phyloP scores from a whole-genome alignment of 2,797 vertebrate genomes.

The Poecile montanus region DNA sequence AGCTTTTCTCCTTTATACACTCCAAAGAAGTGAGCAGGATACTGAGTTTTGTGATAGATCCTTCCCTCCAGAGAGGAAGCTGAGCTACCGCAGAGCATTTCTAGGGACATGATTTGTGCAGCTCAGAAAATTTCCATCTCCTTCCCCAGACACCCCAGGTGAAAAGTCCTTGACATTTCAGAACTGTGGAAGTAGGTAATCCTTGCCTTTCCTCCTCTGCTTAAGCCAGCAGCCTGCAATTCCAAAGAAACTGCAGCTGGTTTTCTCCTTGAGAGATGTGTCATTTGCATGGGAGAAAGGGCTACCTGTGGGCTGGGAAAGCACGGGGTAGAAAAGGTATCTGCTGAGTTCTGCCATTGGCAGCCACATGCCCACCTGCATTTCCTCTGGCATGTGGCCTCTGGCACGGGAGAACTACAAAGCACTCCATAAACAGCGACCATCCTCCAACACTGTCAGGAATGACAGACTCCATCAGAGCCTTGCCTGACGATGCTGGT shows the following conservation, averaged over 20 bases:
- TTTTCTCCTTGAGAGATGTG: background rate
- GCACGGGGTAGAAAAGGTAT: background rate
- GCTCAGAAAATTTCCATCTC: background rate
- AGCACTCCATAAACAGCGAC: background rate
- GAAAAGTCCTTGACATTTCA: background rate
- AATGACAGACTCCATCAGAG: background rate
- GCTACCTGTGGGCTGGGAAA: background rate
- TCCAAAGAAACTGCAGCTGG: background rate
- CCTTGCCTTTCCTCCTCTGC: background rate
- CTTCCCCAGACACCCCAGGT: background rate
- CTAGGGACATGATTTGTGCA: background rate
- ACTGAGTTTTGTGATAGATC: background rate
- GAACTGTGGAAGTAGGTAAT: background rate
- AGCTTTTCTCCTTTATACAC: background rate
- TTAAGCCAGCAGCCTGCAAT: background rate
- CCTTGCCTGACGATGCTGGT: background rate
- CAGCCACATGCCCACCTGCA: background rate
- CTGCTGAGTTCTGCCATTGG: background rate
- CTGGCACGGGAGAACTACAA: background rate
- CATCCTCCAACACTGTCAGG: background rate
- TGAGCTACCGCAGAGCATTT: background rate
- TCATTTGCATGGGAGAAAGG: background rate
- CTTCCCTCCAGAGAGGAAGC: background rate
- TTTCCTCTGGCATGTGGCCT: background rate
- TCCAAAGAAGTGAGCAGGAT: background rate